Conservation (phyloP, 2,113 vertebrate species). For the Cephalopterus ornatus region DNA sequence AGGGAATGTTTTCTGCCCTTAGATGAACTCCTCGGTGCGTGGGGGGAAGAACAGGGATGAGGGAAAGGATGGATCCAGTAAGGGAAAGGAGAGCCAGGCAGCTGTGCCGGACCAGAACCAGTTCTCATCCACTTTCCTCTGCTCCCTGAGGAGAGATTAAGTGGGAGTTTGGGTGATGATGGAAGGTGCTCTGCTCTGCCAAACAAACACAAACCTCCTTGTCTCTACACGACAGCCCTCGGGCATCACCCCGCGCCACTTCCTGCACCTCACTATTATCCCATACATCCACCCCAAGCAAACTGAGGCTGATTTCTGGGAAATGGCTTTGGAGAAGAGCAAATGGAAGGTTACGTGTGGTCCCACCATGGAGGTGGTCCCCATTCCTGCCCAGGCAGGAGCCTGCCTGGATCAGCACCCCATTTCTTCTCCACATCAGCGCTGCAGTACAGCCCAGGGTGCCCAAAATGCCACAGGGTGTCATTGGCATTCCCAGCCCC, state of each 20-base stretch:
- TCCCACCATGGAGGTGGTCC: accelerated
- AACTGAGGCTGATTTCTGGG: background rate
- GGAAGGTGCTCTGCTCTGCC: background rate
- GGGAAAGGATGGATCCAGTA: background rate
- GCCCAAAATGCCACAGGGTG: accelerated
- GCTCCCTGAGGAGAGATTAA: background rate
- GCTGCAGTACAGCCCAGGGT: background rate
- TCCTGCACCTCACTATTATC: accelerated
- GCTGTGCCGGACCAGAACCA: background rate
- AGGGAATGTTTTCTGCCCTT: background rate
- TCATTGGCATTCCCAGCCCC: accelerated
- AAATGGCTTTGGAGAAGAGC: background rate
- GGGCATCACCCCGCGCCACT: accelerated
- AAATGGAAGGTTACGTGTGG: accelerated
- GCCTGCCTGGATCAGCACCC: background rate
- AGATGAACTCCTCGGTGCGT: accelerated
- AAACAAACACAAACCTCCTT: too few relatives aligned
- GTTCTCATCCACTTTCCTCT: background rate
- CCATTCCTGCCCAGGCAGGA: accelerated
- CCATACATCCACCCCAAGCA: accelerated
- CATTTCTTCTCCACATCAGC: background rate
- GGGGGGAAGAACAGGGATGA: background rate
- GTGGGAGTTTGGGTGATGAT: background rate
- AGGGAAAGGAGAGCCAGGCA: background rate
- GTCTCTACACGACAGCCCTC: accelerated